phyloP scores from a whole-genome alignment of 2,797 vertebrate genomes.

The Crypturellus tataupa region DNA sequence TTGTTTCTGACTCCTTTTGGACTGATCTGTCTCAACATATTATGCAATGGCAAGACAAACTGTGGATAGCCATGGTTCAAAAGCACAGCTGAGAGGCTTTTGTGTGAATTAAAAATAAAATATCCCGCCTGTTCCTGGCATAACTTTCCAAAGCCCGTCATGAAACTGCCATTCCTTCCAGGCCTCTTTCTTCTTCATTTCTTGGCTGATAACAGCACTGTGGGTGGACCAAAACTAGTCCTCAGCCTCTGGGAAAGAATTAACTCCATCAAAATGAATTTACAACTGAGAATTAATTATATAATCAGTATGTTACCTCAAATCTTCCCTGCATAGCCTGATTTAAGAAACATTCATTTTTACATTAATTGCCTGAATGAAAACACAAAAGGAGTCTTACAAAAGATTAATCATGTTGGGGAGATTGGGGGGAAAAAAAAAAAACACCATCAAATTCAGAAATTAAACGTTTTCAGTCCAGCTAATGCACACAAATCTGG shows the following conservation, averaged over 20 bases:
- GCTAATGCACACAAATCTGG: neutral
- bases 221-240: constrained; percentile 62
- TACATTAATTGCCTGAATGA: constrained; percentile 69
- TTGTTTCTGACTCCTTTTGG: neutral
- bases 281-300: constrained; percentile 78
- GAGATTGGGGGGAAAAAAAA: neutral
- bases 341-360: constrained; percentile 59
- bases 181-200: neutral
- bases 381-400: constrained; percentile 49
- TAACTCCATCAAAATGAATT: constrained; percentile 76
- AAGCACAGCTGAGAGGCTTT: neutral
- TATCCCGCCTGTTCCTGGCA: neutral
- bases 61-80: neutral
- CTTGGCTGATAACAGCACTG: constrained; percentile 47
- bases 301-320: constrained; percentile 68
- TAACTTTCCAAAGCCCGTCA: neutral
- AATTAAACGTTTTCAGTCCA: constrained; percentile 31
- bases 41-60: neutral
- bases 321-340: constrained; percentile 57
- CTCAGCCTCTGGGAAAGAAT: constrained; percentile 72
- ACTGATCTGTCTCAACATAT: neutral
- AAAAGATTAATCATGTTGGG: constrained; percentile 52
- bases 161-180: constrained; percentile 16
- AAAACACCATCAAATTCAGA: neutral
- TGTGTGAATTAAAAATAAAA: constrained; percentile 27